Evolutionary conservation across 1,140 invertebrate species (phyloP).

Genomic region (Stegodyphus mimosarum): DNA sequence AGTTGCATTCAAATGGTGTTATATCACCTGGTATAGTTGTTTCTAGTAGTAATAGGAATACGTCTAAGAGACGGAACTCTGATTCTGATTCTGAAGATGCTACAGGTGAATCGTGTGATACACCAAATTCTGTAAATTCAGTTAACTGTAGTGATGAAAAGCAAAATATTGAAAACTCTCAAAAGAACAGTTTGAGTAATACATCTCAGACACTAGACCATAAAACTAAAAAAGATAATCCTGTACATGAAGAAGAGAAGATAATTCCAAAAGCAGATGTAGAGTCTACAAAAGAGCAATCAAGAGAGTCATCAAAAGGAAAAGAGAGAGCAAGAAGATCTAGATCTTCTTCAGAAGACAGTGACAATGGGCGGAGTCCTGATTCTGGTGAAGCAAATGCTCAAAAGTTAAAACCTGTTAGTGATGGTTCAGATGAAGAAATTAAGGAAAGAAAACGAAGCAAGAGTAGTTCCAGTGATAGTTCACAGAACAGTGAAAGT

Average conservation of each 20-base stretch:
- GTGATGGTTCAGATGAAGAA: not conserved
- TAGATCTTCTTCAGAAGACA: not conserved
- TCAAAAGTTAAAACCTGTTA: not conserved
- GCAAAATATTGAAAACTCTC: too few relatives aligned
- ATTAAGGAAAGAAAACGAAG: not conserved
- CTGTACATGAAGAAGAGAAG: too few relatives aligned
- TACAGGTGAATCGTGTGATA: not conserved
- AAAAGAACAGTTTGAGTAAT: too few relatives aligned
- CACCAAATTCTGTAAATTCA: too few relatives aligned
- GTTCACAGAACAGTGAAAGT: conserved; percentile 3
- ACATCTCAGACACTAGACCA: too few relatives aligned
- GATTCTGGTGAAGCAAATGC: not conserved
- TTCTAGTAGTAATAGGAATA: not conserved
- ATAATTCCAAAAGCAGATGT: too few relatives aligned
- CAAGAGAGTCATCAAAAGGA: not conserved
- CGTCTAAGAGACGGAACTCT: not conserved
- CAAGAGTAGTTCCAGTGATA: not conserved
- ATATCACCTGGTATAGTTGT: too few relatives aligned
- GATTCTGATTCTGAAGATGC: not conserved
- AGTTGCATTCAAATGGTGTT: not conserved
- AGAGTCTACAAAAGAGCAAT: too few relatives aligned
- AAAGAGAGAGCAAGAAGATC: not conserved
- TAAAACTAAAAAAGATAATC: too few relatives aligned
- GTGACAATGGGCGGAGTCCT: not conserved
- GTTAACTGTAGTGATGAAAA: too few relatives aligned